Conservation (phyloP, 2,797 vertebrate genomes). For the Pelochelys cantorii region DNA sequence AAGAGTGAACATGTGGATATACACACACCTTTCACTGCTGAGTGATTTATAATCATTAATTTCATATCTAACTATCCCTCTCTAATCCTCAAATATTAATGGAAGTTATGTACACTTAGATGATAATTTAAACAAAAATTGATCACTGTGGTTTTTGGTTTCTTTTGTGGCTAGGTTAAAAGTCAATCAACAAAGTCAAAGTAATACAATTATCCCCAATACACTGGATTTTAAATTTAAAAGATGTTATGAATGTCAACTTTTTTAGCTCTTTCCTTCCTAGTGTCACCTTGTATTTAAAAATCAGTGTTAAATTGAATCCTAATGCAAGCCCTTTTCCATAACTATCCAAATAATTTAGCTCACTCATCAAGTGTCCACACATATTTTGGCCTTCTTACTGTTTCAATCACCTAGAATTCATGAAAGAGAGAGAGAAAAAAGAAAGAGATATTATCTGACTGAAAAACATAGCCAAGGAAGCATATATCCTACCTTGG, state of each 20-base stretch:
- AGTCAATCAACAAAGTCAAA: background rate
- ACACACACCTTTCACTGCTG: background rate
- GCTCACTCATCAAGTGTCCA: background rate
- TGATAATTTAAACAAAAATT: background rate
- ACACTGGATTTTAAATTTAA: background rate
- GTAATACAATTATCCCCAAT: background rate
- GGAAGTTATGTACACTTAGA: background rate
- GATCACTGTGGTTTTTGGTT: background rate
- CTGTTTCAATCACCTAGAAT: background rate
- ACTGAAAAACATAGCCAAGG: background rate
- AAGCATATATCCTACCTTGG: conserved; percentile 84
- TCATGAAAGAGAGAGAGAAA: background rate
- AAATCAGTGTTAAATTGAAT: background rate
- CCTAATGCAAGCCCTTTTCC: background rate
- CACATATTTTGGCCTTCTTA: background rate
- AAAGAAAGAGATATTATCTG: background rate
- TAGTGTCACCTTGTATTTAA: background rate
- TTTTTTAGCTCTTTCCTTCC: background rate
- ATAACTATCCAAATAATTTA: background rate
- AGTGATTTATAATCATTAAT: background rate
- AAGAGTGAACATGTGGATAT: background rate
- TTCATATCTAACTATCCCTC: rapidly evolving
- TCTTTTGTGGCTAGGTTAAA: background rate
- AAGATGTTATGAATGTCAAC: background rate
- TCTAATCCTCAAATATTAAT: background rate